Conservation (phyloP, 2,888 invertebrate species). For the Epistrophe grossulariae region DNA sequence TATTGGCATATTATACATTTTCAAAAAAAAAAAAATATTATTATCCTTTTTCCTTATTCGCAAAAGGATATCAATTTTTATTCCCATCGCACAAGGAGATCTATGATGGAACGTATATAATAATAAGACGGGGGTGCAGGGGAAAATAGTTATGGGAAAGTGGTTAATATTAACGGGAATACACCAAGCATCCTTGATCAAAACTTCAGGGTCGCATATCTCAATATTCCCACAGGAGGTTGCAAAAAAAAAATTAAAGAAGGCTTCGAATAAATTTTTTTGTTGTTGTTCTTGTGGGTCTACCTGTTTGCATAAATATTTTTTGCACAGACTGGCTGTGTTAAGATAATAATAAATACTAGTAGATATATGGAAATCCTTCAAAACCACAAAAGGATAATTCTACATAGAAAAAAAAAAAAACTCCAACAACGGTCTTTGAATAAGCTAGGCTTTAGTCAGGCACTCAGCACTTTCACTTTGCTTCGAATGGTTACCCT, state of each 20-base stretch:
- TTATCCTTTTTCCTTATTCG: slow-evolving; percentile 49
- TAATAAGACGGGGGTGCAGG: not conserved
- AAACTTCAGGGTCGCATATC: slow-evolving; percentile 49
- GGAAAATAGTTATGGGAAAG: slow-evolving; percentile 44
- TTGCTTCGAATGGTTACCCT: slow-evolving; percentile 53
- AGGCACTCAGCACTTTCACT: slow-evolving; percentile 62
- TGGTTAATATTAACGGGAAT: slow-evolving; percentile 41
- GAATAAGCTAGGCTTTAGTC: slow-evolving; percentile 21
- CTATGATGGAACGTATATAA: not conserved
- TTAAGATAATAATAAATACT: slow-evolving; percentile 32
- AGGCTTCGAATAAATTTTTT: slow-evolving; percentile 24
- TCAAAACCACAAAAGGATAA: slow-evolving; percentile 66
- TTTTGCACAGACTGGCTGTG: not conserved
- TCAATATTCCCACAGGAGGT: slow-evolving; percentile 49
- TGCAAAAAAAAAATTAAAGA: slow-evolving; percentile 15
- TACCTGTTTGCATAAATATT: not conserved
- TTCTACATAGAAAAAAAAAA: slow-evolving; percentile 37
- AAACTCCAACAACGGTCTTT: slow-evolving; percentile 19
- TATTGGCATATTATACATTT: slow-evolving; percentile 62
- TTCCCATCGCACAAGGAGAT: slow-evolving; percentile 26
- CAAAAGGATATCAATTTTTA: slow-evolving; percentile 68
- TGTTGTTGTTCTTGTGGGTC: slow-evolving; percentile 6
- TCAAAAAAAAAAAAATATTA: slow-evolving; percentile 71
- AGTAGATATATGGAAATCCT: slow-evolving; percentile 57
- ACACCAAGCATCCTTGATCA: not conserved